Evolutionary conservation across 2,797 vertebrate genomes (phyloP).

Genomic region (Pogoniulus pusillus): DNA sequence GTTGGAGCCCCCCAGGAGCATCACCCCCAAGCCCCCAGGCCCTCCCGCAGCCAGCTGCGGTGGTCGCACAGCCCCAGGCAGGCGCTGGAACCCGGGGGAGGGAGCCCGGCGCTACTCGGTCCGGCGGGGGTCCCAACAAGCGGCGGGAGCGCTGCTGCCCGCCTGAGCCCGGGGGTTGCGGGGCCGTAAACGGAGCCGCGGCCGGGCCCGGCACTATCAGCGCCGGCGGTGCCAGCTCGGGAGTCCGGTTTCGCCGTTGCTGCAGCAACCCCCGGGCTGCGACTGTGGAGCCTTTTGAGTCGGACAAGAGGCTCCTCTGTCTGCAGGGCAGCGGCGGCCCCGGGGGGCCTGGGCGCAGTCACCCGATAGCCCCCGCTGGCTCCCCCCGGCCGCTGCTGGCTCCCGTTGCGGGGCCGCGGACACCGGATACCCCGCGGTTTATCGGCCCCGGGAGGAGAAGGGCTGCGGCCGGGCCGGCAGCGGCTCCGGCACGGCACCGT

Average conservation of each 20-base stretch:
- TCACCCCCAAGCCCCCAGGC: too few relatives aligned
- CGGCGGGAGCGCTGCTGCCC: too few relatives aligned
- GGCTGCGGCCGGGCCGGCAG: neutral
- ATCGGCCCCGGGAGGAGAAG: neutral
- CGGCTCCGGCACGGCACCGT: neutral
- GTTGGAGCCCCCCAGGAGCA: too few relatives aligned
- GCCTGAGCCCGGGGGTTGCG: too few relatives aligned
- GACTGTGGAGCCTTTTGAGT: neutral
- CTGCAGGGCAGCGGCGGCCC: neutral
- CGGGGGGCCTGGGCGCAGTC: neutral
- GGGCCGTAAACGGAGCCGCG: too few relatives aligned
- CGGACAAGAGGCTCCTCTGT: slow-evolving; percentile 42
- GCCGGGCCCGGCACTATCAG: neutral
- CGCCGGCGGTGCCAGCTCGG: neutral
- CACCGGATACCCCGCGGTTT: neutral
- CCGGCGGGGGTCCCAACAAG: too few relatives aligned
- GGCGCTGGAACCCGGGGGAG: too few relatives aligned
- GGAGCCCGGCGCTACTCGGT: too few relatives aligned
- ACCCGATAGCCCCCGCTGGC: neutral
- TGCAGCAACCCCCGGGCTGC: neutral
- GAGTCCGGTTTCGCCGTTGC: slow-evolving; percentile 62
- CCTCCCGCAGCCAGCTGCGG: too few relatives aligned
- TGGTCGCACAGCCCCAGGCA: too few relatives aligned
- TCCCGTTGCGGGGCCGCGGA: neutral
- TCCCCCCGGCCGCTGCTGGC: neutral